These are phyloP conservation scores for Urechis unicinctus DNA, from an alignment of 2,888 invertebrate genomes.

Conservation along the genomic window DNA sequence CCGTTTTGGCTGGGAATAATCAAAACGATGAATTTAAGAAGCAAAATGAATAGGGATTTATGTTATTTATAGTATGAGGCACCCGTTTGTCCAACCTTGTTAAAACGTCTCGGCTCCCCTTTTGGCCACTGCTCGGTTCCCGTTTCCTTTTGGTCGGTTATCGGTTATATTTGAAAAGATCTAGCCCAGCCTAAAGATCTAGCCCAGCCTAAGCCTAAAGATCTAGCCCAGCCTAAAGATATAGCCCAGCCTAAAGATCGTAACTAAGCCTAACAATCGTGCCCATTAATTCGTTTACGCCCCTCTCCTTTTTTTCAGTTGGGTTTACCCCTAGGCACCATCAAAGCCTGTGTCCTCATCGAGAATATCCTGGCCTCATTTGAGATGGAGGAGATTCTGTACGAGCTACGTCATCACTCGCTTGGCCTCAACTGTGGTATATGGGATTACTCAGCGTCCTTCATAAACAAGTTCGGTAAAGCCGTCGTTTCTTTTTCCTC, in stretches of 20 bases:
- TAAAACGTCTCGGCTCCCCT: too few species aligned
- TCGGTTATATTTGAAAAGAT: too few species aligned
- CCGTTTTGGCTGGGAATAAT: too few species aligned
- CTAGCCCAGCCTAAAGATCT: too few species aligned
- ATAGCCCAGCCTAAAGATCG: background rate
- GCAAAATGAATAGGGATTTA: too few species aligned
- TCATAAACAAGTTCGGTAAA: conserved; percentile 62
- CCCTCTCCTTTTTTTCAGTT: conserved; percentile 37
- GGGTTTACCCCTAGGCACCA: conserved; percentile 58
- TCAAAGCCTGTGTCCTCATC: conserved; percentile 67
- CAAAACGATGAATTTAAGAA: too few species aligned
- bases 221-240: too few species aligned
- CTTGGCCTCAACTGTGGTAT: conserved; percentile 68
- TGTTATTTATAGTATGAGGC: too few species aligned
- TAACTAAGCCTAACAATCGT: background rate
- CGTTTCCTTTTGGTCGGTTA: too few species aligned
- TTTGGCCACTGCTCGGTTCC: too few species aligned
- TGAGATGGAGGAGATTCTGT: conserved; percentile 66
- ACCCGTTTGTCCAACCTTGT: too few species aligned
- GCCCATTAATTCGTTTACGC: background rate
- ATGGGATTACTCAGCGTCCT: conserved; percentile 62
- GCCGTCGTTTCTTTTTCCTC: background rate
- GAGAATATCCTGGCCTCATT: conserved; percentile 66
- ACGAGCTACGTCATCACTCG: conserved; percentile 62
- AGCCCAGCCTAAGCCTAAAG: too few species aligned